phyloP scores from a whole-genome alignment of 2,888 invertebrate species.

The Craniophora ligustri region DNA sequence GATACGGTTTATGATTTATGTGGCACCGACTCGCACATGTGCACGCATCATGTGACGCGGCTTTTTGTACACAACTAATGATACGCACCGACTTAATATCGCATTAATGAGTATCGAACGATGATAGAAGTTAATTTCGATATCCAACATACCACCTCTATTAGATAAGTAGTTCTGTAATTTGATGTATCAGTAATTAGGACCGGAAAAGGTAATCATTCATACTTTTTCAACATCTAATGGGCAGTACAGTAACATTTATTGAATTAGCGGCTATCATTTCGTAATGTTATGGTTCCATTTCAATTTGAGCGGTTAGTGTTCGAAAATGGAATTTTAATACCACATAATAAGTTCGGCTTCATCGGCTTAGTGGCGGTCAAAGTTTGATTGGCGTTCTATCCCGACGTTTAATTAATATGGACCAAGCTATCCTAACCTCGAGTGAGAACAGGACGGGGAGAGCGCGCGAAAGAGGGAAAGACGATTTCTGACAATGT shows the following conservation, averaged over 20 bases:
- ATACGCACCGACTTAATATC: conserved; percentile 67
- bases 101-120: conserved; percentile 71
- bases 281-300: conserved; percentile 68
- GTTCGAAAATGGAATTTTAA: conserved; percentile 85
- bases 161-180: conserved; percentile 61
- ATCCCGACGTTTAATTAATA: conserved; percentile 86
- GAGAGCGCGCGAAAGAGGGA: conserved; percentile 65
- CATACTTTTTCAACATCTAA: conserved; percentile 49
- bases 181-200: conserved; percentile 61
- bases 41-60: conserved; percentile 77
- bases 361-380: conserved; percentile 85
- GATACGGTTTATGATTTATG: conserved; percentile 86
- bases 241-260: conserved; percentile 57
- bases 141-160: conserved; percentile 51
- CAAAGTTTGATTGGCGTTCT: conserved; percentile 87
- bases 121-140: conserved; percentile 65
- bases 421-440: conserved; percentile 75
- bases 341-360: conserved; percentile 86
- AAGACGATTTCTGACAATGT: conserved; percentile 70
- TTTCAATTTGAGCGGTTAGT: conserved; percentile 78
- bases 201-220: conserved; percentile 44
- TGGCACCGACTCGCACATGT: conserved; percentile 80
- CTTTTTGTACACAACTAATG: conserved; percentile 78
- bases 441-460: conserved; percentile 69
- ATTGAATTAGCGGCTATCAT: conserved; percentile 69